phyloP scores from a whole-genome alignment of 2,888 invertebrate genomes.

The Bembecia ichneumoniformis region DNA sequence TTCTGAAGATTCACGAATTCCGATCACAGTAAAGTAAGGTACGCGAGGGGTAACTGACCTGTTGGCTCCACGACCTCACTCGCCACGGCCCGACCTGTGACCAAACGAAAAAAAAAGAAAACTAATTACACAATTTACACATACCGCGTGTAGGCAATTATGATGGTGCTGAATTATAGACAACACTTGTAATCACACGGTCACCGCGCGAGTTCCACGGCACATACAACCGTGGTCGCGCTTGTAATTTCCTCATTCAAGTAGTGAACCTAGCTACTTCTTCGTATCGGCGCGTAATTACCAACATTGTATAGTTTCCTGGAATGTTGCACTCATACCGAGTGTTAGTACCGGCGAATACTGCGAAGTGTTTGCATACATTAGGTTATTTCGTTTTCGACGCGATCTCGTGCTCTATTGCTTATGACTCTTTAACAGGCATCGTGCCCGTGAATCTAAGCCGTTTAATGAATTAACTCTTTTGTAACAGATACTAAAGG shows the following conservation, averaged over 20 bases:
- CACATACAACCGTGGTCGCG: slow-evolving; percentile 14
- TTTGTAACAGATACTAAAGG: too few relatives aligned
- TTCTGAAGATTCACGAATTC: slow-evolving; percentile 67
- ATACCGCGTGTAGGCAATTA: slow-evolving; percentile 42
- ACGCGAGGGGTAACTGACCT: slow-evolving; percentile 58
- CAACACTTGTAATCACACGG: slow-evolving; percentile 38
- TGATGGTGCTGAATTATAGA: slow-evolving; percentile 41
- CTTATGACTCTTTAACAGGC: too few relatives aligned
- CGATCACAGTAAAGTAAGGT: slow-evolving; percentile 49
- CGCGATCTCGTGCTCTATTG: background rate
- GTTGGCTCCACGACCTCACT: slow-evolving; percentile 44
- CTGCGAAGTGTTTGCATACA: background rate
- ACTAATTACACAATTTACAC: slow-evolving; percentile 50
- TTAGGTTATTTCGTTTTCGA: background rate
- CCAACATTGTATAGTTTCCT: slow-evolving; percentile 3
- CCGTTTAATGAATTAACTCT: too few relatives aligned
- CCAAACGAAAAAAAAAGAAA: slow-evolving; percentile 45
- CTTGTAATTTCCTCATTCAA: slow-evolving; percentile 26
- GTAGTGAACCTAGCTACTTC: slow-evolving; percentile 22
- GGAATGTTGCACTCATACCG: slow-evolving; percentile 25
- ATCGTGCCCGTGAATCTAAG: too few relatives aligned
- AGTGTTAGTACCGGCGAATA: slow-evolving; percentile 22
- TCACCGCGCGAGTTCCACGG: slow-evolving; percentile 15
- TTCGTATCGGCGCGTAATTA: slow-evolving; percentile 36
- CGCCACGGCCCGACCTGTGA: slow-evolving; percentile 50